These are phyloP conservation scores for Chironomus tepperi DNA, from an alignment of 1,140 invertebrate genomes.

Conservation along the genomic window DNA sequence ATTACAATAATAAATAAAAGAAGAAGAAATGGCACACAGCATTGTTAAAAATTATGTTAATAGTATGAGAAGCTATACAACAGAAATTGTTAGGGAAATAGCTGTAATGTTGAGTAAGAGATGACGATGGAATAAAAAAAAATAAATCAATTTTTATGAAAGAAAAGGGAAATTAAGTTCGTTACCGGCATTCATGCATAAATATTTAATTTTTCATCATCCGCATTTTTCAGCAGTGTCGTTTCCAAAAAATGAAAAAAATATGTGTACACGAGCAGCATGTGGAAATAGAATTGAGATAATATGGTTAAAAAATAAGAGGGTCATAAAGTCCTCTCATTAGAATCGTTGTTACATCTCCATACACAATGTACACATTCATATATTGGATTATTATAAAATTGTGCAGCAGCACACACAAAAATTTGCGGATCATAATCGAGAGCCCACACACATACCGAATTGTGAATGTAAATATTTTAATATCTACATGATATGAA, in stretches of 20 bases:
- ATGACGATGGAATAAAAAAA: background rate
- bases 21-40: too few relatives aligned
- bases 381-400: too few relatives aligned
- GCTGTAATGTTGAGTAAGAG: too few relatives aligned
- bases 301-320: too few relatives aligned
- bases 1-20: too few relatives aligned
- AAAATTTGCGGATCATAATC: constrained; percentile 13
- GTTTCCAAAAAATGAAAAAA: background rate
- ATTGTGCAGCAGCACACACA: background rate
- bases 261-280: background rate
- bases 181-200: constrained; percentile 21
- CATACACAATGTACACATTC: background rate
- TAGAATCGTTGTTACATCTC: background rate
- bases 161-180: constrained; percentile 19
- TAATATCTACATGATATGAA: constrained; percentile 14
- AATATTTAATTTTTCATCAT: constrained; percentile 23
- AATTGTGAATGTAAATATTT: constrained; percentile 5
- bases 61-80: too few relatives aligned
- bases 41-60: too few relatives aligned
- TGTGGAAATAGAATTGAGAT: too few relatives aligned
- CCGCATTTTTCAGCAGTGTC: background rate
- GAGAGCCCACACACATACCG: background rate
- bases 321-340: background rate
- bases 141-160: constrained; percentile 19
- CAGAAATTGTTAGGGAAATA: too few relatives aligned